phyloP scores from a whole-genome alignment of 2,797 vertebrate genomes.

The Anableps anableps region DNA sequence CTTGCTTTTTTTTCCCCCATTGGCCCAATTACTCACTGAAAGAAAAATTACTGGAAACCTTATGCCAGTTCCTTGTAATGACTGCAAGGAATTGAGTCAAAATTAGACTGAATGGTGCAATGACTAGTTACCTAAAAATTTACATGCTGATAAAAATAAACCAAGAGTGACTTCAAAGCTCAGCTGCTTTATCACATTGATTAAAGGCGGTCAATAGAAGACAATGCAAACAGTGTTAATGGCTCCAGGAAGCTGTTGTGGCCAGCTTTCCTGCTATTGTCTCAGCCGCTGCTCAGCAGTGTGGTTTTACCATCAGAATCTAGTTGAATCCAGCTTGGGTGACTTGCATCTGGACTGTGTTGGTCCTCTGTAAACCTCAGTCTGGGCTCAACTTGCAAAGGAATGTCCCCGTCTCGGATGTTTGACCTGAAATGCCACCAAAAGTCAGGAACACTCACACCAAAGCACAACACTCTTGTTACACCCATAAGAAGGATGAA shows the following conservation, averaged over 20 bases:
- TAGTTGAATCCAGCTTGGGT: slow-evolving; percentile 55
- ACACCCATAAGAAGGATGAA: background rate
- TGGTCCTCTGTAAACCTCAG: slow-evolving; percentile 25
- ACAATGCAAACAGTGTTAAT: slow-evolving; percentile 15
- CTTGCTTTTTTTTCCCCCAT: slow-evolving; percentile 12
- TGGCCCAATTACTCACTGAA: slow-evolving; percentile 11
- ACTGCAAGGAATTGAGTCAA: background rate
- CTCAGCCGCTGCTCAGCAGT: slow-evolving; percentile 40
- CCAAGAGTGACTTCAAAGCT: slow-evolving; percentile 12
- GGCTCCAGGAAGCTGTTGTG: slow-evolving; percentile 55
- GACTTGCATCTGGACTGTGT: slow-evolving; percentile 53
- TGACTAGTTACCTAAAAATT: background rate
- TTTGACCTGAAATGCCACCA: slow-evolving; percentile 51
- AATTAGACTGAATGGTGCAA: background rate
- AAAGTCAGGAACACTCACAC: slow-evolving; percentile 3
- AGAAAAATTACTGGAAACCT: slow-evolving; percentile 7
- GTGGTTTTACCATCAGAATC: slow-evolving; percentile 44
- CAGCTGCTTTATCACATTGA: background rate
- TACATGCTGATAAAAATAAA: slow-evolving; percentile 1
- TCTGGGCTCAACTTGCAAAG: slow-evolving; percentile 47
- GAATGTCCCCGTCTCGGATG: slow-evolving; percentile 60
- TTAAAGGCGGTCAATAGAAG: slow-evolving; percentile 3
- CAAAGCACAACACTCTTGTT: background rate
- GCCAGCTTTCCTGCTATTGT: slow-evolving; percentile 61
- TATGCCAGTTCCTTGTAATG: background rate